These are phyloP conservation scores for Marronus borbonicus DNA, from an alignment of 2,888 invertebrate species.

Conservation along the genomic window DNA sequence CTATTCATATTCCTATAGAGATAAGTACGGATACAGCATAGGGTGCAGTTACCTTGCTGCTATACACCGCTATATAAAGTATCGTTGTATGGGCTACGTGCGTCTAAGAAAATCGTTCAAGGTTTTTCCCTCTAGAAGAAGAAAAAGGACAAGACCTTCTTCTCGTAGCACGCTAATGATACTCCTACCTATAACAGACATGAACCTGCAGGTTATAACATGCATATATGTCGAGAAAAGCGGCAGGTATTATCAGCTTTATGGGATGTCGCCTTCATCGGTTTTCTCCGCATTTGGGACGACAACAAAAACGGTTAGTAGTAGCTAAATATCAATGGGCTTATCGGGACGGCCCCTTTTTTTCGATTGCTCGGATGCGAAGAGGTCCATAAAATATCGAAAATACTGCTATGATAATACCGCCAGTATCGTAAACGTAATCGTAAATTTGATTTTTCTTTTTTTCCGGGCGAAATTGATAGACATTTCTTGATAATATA, in stretches of 20 bases:
- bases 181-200: not conserved
- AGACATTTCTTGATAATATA: not conserved
- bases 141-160: conserved; percentile 15
- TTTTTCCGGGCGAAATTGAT: not conserved
- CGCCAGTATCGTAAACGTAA: not conserved
- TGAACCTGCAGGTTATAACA: not conserved
- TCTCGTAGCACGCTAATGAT: conserved; percentile 36
- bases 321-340: conserved; percentile 56
- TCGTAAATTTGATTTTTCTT: conserved; percentile 17
- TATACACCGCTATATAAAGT: not conserved
- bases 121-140: conserved; percentile 31
- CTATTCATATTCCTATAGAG: conserved; percentile 53
- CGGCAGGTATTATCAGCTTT: conserved; percentile 59
- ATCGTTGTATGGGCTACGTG: conserved; percentile 8
- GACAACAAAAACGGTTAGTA: conserved; percentile 55
- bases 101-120: conserved; percentile 39
- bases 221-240: conserved; percentile 11
- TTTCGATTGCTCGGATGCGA: conserved; percentile 2
- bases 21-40: conserved; percentile 48
- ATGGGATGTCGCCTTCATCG: conserved; percentile 54
- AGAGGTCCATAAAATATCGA: not conserved
- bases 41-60: not conserved
- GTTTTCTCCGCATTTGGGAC: conserved; percentile 50
- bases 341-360: conserved; percentile 52
- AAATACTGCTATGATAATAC: not conserved